These are phyloP conservation scores for Salminus brasiliensis DNA, from an alignment of 2,113 vertebrate genomes.

Conservation along the genomic window DNA sequence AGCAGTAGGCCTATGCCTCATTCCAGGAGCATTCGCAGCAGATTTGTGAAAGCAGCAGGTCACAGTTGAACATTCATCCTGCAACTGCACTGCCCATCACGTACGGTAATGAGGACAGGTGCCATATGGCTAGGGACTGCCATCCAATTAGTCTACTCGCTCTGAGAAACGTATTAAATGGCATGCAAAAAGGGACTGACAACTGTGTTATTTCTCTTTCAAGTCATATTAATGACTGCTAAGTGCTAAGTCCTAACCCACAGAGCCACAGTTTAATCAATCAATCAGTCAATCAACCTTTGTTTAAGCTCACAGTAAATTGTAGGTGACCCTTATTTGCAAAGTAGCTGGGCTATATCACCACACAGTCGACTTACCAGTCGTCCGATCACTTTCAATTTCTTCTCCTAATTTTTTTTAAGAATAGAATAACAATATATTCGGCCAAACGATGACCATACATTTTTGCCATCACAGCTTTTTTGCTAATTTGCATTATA, in stretches of 20 bases:
- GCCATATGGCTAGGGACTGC: slow-evolving; percentile 2
- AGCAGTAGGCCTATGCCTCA: slow-evolving; percentile 54
- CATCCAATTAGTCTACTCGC: neutral
- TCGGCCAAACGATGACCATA: neutral
- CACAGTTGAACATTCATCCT: neutral
- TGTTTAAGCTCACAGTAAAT: no score
- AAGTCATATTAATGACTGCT: neutral
- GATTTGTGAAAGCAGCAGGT: slow-evolving; percentile 24
- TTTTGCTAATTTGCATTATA: neutral
- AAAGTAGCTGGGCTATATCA: no score
- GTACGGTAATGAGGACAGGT: neutral
- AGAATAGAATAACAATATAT: no score
- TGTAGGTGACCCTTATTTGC: no score
- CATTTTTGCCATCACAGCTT: neutral
- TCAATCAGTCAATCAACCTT: no score
- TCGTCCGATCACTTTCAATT: no score
- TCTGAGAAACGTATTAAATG: neutral
- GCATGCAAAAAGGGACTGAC: neutral
- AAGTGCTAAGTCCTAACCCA: neutral
- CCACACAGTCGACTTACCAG: no score
- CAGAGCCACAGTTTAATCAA: neutral
- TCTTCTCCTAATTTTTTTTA: no score
- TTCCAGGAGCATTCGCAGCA: slow-evolving; percentile 45
- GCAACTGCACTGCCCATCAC: neutral
- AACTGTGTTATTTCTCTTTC: neutral